Conservation (phyloP, 1,140 invertebrate genomes). For the Ceratitis capitata region DNA sequence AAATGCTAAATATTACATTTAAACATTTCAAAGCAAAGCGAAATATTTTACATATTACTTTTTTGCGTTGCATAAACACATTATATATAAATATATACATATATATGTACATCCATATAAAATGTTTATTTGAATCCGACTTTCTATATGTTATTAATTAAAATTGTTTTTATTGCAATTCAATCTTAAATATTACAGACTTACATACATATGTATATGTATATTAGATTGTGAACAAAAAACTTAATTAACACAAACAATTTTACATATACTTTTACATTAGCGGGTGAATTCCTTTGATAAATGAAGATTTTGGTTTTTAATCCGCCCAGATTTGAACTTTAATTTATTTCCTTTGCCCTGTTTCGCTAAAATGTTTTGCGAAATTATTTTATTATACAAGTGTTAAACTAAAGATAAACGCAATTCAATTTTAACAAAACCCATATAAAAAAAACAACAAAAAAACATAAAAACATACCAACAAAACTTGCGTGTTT, state of each 20-base stretch:
- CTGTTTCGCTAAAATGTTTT: not conserved
- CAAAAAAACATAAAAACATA: slow-evolving; percentile 4
- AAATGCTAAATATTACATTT: slow-evolving; percentile 21
- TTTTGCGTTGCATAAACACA: not conserved
- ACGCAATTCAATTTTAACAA: no score
- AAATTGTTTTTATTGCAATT: not conserved
- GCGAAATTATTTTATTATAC: not conserved
- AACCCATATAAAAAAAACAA: no score
- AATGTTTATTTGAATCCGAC: slow-evolving; percentile 24
- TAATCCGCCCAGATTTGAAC: not conserved
- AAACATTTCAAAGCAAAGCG: slow-evolving; percentile 12
- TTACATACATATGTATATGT: not conserved
- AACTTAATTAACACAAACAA: slow-evolving; percentile 24
- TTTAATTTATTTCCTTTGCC: not conserved
- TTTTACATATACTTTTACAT: slow-evolving; percentile 7
- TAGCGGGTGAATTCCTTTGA: not conserved
- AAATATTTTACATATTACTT: slow-evolving; percentile 25
- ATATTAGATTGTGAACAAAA: slow-evolving; percentile 11
- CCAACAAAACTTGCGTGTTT: slow-evolving; percentile 7
- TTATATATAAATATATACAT: slow-evolving; percentile 12
- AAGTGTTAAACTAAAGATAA: not conserved
- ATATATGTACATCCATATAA: not conserved
- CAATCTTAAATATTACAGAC: not conserved
- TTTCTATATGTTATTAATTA: not conserved
- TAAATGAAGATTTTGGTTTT: not conserved